Conservation (phyloP, 2,113 vertebrate genomes). For the human (Homo sapiens) region GRCh38 chr3:120661001-120661500, state of each 20-base stretch:
- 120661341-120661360: background rate
- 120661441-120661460: background rate
- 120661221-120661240: background rate
- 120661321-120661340: background rate
- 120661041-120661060: background rate
- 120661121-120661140: background rate
- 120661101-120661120: background rate
- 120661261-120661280: background rate
- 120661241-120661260: background rate
- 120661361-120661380: background rate
- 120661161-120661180: background rate
- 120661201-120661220: background rate
- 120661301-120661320: background rate
- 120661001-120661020: background rate
- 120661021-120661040: background rate
- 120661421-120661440: background rate
- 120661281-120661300: background rate
- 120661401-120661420: background rate
- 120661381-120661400: slow-evolving; percentile 31
- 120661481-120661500: background rate
- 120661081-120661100: background rate
- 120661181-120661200: background rate
- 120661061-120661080: slow-evolving; percentile 6
- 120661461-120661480: background rate
- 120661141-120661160: background rate